phyloP scores from a whole-genome alignment of 1,140 invertebrate genomes.

The Hestina assimilis region DNA sequence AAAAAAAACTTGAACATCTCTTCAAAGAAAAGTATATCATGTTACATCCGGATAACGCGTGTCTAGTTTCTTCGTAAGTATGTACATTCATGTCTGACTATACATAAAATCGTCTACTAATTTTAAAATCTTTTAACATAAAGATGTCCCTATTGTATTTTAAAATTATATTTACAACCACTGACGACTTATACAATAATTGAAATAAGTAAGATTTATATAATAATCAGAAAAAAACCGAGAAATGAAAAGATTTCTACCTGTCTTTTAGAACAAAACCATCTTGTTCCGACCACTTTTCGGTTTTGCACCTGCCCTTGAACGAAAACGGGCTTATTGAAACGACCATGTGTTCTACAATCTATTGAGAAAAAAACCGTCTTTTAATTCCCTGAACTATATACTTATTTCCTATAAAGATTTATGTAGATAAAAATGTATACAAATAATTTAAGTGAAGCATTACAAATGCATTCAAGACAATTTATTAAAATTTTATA shows the following conservation, averaged over 20 bases:
- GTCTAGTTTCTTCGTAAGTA: constrained; percentile 5
- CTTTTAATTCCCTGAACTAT: no score
- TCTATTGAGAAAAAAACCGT: constrained; percentile 1
- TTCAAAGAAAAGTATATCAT: constrained; percentile 11
- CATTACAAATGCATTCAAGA: no score
- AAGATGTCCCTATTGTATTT: no score
- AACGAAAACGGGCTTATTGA: constrained; percentile 31
- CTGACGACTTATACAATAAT: no score
- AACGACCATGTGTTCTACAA: not conserved
- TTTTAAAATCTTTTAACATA: no score
- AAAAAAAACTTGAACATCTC: constrained; percentile 2
- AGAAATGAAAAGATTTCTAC: constrained; percentile 35
- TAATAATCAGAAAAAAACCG: not conserved
- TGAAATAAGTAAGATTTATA: not conserved
- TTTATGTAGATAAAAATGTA: no score
- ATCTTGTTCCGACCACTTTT: constrained; percentile 39
- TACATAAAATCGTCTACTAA: no score
- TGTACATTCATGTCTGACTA: constrained; percentile 1
- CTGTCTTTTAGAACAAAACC: constrained; percentile 47
- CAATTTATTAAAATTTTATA: no score
- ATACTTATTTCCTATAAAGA: not conserved
- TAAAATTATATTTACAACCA: no score
- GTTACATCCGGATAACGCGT: constrained; percentile 16
- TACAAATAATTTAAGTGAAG: no score
- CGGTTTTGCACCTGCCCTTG: constrained; percentile 57